Base-by-base conservation (phyloP, 2,797 vertebrate species). In the Gadopsis marmoratus region DNA sequence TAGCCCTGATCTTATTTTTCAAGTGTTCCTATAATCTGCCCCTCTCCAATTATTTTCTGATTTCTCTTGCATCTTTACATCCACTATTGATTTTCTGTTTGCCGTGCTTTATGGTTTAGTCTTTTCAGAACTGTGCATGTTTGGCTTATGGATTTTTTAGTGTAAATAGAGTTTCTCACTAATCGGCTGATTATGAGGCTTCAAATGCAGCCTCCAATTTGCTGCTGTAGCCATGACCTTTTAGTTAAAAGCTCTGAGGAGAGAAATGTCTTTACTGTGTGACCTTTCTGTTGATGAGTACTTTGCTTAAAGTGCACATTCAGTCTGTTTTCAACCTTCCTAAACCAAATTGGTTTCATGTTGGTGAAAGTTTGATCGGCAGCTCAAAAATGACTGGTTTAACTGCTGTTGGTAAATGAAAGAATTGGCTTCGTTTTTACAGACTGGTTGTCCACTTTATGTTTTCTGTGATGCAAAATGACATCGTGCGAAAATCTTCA, bases 371-470 rank as follows among this genome's bases (percentile, higher is more conserved):
- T 50, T 64, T 79, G 45, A 71, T 31, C 74, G 54, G 39, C 41
- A 59, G 17, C 33, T 82, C 41, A 26, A 41, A 70, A 17, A 29
- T 61, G 26, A 33, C 31, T 1, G 3, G 14, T 56, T 63, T 45
- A 45, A 62, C 31, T 56, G 53, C 35, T 78, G 26, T 53, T 37
- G 5, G 47, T 58, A 39, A 60, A 37, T 64, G 0, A 63, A 64
- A 48, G 31, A 60, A 54, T 33, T 76, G 61, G 59, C 12, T 75
- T 19, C 12, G 5, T 47, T 39, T 74, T 64, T 33, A 50, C 81
- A 89, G 88, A 91, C 80, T 87, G 85, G 48, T 4, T 47, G 76
- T 87, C 66, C 84, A 90, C 83, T 90, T 81, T 64, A 47, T 71
- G 21, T 58, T 80, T 69, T 39, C 68, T 73, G 13, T 84, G 23